Percentiles rank a stretch among this genome's conserved stretches.
phyloP scores from a whole-genome alignment of 2,888 invertebrate species.

The Corythucha ciliata region DNA sequence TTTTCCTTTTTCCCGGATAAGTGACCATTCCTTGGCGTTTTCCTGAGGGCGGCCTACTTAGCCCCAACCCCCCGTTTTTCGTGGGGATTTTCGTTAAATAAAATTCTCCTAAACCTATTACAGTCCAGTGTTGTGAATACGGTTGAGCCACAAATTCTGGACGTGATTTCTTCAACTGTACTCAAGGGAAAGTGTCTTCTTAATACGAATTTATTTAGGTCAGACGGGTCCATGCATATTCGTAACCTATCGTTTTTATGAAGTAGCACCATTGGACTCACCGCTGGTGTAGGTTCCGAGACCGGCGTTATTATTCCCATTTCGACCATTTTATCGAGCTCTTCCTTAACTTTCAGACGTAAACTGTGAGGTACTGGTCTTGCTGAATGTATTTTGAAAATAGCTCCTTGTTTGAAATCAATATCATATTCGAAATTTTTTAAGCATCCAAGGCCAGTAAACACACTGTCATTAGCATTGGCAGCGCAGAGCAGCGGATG shows the following conservation, averaged over 20 bases:
- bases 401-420: neutral
- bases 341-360: slow-evolving; percentile 2
- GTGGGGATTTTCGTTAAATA: too few species aligned
- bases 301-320: slow-evolving; percentile 10
- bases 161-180: slow-evolving; percentile 8
- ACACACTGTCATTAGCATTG: too few species aligned
- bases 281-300: slow-evolving; percentile 11
- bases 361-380: slow-evolving; percentile 4
- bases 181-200: slow-evolving; percentile 8
- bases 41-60: too few species aligned
- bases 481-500: too few species aligned
- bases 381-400: slow-evolving; percentile 4
- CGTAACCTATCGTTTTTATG: slow-evolving; percentile 11
- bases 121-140: slow-evolving; percentile 13
- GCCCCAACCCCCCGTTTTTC: too few species aligned
- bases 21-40: too few species aligned
- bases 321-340: slow-evolving; percentile 7
- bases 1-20: too few species aligned
- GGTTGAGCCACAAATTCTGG: slow-evolving; percentile 6
- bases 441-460: slow-evolving; percentile 5
- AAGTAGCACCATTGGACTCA: slow-evolving; percentile 6
- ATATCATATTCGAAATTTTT: slow-evolving; percentile 9
- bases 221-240: slow-evolving; percentile 16
- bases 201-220: slow-evolving; percentile 10
- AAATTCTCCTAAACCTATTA: too few species aligned